Conservation (phyloP, 2,888 invertebrate species). For the Nephrotoma appendiculata region DNA sequence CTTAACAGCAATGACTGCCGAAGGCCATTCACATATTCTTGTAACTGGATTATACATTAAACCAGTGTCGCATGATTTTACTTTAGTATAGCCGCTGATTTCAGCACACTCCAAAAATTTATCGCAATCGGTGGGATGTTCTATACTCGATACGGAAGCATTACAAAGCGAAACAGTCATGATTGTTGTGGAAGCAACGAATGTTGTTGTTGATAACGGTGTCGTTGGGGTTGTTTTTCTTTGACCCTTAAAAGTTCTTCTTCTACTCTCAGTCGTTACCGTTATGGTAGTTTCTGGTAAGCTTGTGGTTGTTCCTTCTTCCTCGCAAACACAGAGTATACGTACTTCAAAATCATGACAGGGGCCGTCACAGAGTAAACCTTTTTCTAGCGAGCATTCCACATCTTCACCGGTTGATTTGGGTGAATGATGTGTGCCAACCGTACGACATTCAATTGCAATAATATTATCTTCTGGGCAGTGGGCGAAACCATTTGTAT, state of each 20-base stretch:
- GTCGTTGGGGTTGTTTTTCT: neutral
- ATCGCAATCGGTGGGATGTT: conserved; percentile 51
- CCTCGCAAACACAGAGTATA: conserved; percentile 50
- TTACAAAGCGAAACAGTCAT: neutral
- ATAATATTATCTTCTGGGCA: conserved; percentile 49
- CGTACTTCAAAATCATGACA: conserved; percentile 77
- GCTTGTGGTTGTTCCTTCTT: neutral
- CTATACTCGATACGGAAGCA: conserved; percentile 25
- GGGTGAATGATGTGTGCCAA: conserved; percentile 40
- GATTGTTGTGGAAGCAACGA: neutral
- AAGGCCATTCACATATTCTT: conserved; percentile 45
- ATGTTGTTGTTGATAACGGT: neutral
- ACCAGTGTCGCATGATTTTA: conserved; percentile 42
- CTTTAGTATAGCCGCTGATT: conserved; percentile 32
- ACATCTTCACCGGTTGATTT: conserved; percentile 60
- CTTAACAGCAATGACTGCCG: conserved; percentile 35
- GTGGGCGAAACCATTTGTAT: conserved; percentile 34
- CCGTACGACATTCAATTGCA: conserved; percentile 62
- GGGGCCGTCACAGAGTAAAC: conserved; percentile 48
- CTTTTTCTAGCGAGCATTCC: conserved; percentile 58
- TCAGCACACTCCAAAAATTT: conserved; percentile 55
- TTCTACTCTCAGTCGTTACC: neutral
- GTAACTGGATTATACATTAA: conserved; percentile 44
- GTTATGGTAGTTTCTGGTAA: neutral
- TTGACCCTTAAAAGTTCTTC: neutral